These are phyloP conservation scores for Dasyornis broadbenti DNA, from an alignment of 2,113 vertebrate species.

Conservation along the genomic window DNA sequence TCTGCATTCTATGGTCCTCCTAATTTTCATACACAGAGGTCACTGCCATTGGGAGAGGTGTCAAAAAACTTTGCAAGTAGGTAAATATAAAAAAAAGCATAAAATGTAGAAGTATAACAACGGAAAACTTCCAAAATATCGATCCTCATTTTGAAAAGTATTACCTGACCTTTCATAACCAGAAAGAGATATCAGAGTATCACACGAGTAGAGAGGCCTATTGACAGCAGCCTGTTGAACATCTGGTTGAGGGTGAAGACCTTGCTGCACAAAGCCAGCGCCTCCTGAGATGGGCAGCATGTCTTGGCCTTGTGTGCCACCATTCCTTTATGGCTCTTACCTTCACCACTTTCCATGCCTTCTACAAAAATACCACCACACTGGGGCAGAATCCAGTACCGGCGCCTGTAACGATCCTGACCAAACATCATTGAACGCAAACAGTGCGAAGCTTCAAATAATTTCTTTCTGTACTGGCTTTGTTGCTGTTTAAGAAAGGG, in stretches of 20 bases:
- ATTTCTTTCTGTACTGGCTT: conserved; percentile 86
- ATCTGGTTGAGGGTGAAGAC: background rate
- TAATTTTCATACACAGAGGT: background rate
- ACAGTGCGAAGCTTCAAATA: conserved; percentile 88
- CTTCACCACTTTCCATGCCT: conserved; percentile 88
- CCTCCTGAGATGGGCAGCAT: background rate
- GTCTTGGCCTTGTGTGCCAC: background rate
- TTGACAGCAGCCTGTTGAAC: background rate
- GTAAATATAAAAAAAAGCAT: background rate
- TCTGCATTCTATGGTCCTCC: background rate
- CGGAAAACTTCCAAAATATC: background rate
- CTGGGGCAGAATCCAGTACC: conserved; percentile 92
- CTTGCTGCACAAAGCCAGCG: background rate
- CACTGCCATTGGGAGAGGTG: background rate
- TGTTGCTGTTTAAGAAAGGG: conserved; percentile 81
- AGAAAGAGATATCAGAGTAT: background rate
- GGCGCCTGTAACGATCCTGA: conserved; percentile 89
- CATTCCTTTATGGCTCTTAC: conserved; percentile 55
- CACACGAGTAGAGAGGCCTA: rapidly evolving
- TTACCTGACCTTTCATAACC: background rate
- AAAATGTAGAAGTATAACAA: background rate
- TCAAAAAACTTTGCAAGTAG: background rate
- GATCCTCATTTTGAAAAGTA: background rate
- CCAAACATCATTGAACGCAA: conserved; percentile 92
- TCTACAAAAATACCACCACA: conserved; percentile 92